A percentile compares a stretch with the other conserved stretches of the same genome.
Evolutionary conservation across 2,888 invertebrate genomes (phyloP).

Genomic region (Ephialtes manifestator): DNA sequence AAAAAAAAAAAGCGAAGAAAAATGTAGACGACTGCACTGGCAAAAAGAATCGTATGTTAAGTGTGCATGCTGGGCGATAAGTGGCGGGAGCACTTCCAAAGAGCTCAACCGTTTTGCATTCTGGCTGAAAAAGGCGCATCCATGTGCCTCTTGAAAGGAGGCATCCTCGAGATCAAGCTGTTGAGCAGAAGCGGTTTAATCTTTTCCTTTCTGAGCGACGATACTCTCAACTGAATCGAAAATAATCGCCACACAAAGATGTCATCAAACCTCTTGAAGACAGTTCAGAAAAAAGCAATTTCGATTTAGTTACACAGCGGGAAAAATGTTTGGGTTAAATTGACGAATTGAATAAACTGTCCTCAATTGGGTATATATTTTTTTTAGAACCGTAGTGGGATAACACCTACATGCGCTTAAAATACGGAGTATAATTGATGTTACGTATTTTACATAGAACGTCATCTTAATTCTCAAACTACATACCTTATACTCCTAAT

Average conservation of each 20-base stretch:
- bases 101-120: constrained; percentile 43
- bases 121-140: constrained; percentile 13
- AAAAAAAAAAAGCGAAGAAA: too few species aligned
- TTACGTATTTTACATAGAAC: too few species aligned
- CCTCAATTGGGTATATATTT: too few species aligned
- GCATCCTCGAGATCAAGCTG: constrained; percentile 44
- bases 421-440: too few species aligned
- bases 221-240: constrained; percentile 29
- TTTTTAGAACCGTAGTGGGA: too few species aligned
- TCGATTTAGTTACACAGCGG: too few species aligned
- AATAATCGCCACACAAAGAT: constrained; percentile 2
- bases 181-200: constrained; percentile 53
- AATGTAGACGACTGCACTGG: constrained; percentile 11
- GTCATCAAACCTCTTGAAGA: neutral
- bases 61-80: constrained; percentile 42
- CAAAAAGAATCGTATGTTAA: constrained; percentile 34
- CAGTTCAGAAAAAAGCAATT: neutral
- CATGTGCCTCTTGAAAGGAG: constrained; percentile 19
- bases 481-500: too few species aligned
- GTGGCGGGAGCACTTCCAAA: constrained; percentile 50
- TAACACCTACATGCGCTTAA: too few species aligned
- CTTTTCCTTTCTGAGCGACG: constrained; percentile 13
- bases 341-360: too few species aligned
- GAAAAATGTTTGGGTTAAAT: too few species aligned
- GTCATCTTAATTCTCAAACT: too few species aligned